Percentiles rank a stretch among this genome's conserved stretches.
phyloP scores from a whole-genome alignment of 2,113 vertebrate species.

The Camelus dromedarius region DNA sequence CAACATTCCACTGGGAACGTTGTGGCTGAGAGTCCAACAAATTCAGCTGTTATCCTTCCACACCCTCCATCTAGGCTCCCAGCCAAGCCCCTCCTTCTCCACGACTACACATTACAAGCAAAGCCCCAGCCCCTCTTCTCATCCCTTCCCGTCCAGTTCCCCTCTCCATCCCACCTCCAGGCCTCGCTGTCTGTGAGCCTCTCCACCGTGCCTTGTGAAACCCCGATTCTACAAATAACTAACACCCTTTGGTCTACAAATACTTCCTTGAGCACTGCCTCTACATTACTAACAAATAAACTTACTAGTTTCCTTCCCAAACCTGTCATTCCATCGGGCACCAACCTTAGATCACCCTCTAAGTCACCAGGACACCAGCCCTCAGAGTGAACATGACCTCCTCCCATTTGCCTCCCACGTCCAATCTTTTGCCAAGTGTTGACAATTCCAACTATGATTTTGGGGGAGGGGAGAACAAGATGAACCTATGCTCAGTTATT shows the following conservation, averaged over 20 bases:
- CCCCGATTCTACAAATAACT: neutral
- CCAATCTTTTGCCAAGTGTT: neutral
- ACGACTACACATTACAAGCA: neutral
- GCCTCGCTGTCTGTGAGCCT: neutral
- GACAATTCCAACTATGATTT: neutral
- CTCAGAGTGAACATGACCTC: neutral
- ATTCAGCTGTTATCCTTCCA: slow-evolving; percentile 68
- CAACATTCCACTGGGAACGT: slow-evolving; percentile 33
- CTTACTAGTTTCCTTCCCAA: neutral
- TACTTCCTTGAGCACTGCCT: neutral
- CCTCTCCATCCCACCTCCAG: neutral
- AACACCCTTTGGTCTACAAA: neutral
- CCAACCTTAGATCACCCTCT: neutral
- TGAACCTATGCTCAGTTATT: neutral
- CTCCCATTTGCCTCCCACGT: neutral
- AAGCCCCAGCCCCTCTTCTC: neutral
- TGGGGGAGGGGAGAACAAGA: no score
- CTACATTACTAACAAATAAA: neutral
- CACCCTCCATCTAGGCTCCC: slow-evolving; percentile 30
- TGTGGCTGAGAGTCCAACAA: neutral
- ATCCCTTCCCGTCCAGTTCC: neutral
- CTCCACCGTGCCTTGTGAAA: neutral
- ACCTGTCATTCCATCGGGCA: neutral
- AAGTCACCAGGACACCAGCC: neutral
- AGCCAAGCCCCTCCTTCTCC: slow-evolving; percentile 24